These are phyloP conservation scores for Colossoma macropomum DNA, from an alignment of 2,113 vertebrate genomes.

Conservation along the genomic window DNA sequence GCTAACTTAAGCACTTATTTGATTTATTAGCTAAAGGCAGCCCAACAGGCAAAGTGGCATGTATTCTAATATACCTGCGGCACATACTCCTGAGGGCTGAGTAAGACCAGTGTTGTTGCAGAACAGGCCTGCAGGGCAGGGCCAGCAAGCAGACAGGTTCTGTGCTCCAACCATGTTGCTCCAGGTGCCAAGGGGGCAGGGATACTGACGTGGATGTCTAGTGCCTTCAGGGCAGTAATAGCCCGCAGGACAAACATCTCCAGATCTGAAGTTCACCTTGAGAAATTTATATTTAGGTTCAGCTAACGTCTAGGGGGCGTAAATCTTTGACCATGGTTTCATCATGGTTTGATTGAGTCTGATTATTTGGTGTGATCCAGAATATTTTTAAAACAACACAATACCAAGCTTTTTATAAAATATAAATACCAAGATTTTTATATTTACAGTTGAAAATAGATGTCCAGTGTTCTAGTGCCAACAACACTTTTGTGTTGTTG, in stretches of 20 bases:
- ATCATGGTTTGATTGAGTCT: no score
- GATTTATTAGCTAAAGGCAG: neutral
- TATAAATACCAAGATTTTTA: no score
- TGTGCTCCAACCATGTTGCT: constrained; percentile 78
- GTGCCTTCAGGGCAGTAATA: constrained; percentile 84
- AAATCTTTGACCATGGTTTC: no score
- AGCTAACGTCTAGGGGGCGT: neutral
- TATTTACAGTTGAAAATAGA: no score
- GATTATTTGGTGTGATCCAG: no score
- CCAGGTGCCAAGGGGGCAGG: constrained; percentile 87
- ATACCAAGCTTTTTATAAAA: no score
- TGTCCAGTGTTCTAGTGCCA: no score
- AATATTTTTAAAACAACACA: no score
- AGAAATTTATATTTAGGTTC: neutral
- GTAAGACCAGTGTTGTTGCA: constrained; percentile 80
- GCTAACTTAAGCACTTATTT: neutral
- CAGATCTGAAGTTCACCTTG: constrained; percentile 78
- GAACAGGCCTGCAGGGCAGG: constrained; percentile 85
- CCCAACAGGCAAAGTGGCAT: no score
- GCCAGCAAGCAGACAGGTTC: constrained; percentile 78
- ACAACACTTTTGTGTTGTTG: no score
- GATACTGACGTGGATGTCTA: constrained; percentile 72
- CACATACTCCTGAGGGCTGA: constrained; percentile 77
- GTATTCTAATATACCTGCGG: constrained; percentile 66
- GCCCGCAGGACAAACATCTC: constrained; percentile 82